Evolutionary conservation across 1,140 invertebrate species (phyloP), one percentile per base, ranked within the genome.

Genomic region (Drosophila pseudoobscura): DNA sequence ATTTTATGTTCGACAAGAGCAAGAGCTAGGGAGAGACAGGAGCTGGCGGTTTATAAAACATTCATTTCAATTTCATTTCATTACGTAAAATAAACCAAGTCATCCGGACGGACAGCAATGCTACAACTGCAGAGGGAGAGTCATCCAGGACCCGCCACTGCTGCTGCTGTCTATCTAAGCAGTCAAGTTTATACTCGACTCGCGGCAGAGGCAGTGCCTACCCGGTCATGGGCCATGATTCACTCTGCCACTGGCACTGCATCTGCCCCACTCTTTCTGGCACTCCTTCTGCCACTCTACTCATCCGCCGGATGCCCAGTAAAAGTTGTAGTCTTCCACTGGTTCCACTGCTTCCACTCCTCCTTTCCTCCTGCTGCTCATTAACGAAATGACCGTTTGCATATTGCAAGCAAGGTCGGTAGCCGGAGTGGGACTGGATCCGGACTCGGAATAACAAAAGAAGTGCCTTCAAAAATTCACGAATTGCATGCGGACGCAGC

Each of bases 301-400:
- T 60, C 80, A 75, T 85, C 84, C 83, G 83, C 54, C 83, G 83
- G 83, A 88, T 88, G 83, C 69, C 68, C 66, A 54, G 84, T 69
- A 73, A 88, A 88, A 88, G 83, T 87, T 87, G 78, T 69, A 65
- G 59, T 68, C 60, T 55, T 26, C 65, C 50, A 15, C 52, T 39
- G 58, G 44, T 70, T 26, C 26, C 35, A 3, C 22, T 22, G 20
- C 53, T 44, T 11, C 66, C 58, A 6, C 17, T 26, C 66, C 50
- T 71, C 79, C 29, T 31, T 8, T 3, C 35, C 35, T 39, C 11
- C 35, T 39, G 35, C 35, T 13, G 70, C 88, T 90, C 88, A 90
- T 90, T 90, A 90, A 87, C 88, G 68, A 90, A 90, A 90, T 90
- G 88, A 88, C 88, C 88, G 79, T 83, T 84, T 90, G 88, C 88